phyloP scores from a whole-genome alignment of 2,888 invertebrate species.

The Hedya salicella region DNA sequence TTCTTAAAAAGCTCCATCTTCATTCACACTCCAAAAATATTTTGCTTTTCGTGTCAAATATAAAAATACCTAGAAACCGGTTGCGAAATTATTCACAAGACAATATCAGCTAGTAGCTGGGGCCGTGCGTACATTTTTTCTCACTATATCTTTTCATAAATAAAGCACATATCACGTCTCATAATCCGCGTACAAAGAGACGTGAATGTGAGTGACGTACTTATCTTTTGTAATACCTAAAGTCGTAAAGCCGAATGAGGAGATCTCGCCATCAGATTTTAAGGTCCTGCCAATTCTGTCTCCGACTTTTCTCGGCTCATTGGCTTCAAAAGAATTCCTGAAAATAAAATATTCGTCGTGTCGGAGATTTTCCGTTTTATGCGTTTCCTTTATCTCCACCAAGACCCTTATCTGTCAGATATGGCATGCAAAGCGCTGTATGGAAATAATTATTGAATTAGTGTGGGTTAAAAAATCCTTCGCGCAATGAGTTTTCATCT shows the following conservation, averaged over 20 bases:
- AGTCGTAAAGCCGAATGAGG: slow-evolving; percentile 76
- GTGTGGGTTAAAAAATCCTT: neutral
- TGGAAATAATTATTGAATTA: slow-evolving; percentile 26
- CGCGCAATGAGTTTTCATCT: neutral
- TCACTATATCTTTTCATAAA: slow-evolving; percentile 69
- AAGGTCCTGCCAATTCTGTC: slow-evolving; percentile 47
- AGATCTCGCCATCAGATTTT: slow-evolving; percentile 52
- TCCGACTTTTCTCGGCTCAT: slow-evolving; percentile 41
- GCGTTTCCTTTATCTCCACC: slow-evolving; percentile 38
- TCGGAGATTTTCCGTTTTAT: slow-evolving; percentile 38
- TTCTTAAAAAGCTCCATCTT: neutral
- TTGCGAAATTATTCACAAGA: slow-evolving; percentile 65
- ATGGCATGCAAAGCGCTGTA: slow-evolving; percentile 30
- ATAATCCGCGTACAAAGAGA: slow-evolving; percentile 80
- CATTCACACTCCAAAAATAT: neutral
- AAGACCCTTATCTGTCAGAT: slow-evolving; percentile 42
- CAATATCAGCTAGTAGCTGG: slow-evolving; percentile 61
- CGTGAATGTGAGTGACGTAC: slow-evolving; percentile 76
- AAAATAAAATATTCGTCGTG: slow-evolving; percentile 42
- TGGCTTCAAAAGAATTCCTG: slow-evolving; percentile 41
- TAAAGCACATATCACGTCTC: slow-evolving; percentile 74
- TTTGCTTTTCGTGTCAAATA: neutral
- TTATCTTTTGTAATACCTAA: slow-evolving; percentile 74
- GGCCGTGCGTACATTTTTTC: slow-evolving; percentile 59
- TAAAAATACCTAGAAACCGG: slow-evolving; percentile 21